These are phyloP conservation scores for Agrotis clavis DNA, from an alignment of 2,888 invertebrate genomes.

Conservation along the genomic window DNA sequence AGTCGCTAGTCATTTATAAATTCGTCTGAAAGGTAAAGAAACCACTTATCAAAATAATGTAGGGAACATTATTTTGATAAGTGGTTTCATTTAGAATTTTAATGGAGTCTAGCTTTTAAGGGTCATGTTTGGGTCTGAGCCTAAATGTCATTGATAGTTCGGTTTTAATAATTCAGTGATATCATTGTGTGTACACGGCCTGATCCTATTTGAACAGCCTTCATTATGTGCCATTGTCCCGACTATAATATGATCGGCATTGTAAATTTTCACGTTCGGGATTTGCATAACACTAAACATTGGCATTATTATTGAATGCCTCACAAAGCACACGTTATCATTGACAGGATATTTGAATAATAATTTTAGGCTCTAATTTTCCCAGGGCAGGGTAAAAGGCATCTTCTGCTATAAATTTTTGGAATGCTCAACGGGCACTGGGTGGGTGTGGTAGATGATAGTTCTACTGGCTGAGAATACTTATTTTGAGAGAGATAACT, in stretches of 20 bases:
- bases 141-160: slow-evolving; percentile 10
- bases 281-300: background rate
- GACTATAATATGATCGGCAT: slow-evolving; percentile 7
- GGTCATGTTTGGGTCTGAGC: slow-evolving; percentile 5
- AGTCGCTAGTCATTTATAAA: slow-evolving; percentile 23
- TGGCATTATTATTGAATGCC: background rate
- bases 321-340: background rate
- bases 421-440: no score
- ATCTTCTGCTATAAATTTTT: background rate
- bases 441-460: no score
- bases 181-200: slow-evolving; percentile 7
- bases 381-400: no score
- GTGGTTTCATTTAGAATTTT: slow-evolving; percentile 42
- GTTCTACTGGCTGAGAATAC: background rate
- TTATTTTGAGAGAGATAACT: background rate
- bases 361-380: background rate
- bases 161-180: slow-evolving; percentile 13
- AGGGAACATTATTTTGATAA: slow-evolving; percentile 29
- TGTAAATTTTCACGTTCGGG: slow-evolving; percentile 13
- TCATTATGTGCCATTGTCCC: slow-evolving; percentile 5
- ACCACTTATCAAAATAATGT: no score
- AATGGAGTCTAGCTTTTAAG: slow-evolving; percentile 27
- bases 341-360: background rate
- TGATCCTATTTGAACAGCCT: slow-evolving; percentile 4
- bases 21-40: slow-evolving; percentile 28